These are phyloP conservation scores for Pholis gunnellus DNA, from an alignment of 2,113 vertebrate species.

Conservation along the genomic window DNA sequence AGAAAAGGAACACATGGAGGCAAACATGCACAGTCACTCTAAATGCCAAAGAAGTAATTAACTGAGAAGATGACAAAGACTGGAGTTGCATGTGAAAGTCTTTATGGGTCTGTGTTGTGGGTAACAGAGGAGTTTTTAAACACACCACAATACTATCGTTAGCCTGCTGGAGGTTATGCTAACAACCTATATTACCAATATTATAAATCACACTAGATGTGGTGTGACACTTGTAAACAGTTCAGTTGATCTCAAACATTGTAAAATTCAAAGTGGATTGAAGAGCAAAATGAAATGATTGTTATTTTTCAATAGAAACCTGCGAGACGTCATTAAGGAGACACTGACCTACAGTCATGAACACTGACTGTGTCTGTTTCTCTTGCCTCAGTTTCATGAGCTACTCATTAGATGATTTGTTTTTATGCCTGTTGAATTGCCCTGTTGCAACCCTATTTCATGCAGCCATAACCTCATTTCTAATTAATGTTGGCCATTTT, in stretches of 20 bases:
- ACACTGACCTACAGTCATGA: background rate
- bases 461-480: slow-evolving; percentile 37
- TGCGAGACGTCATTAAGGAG: background rate
- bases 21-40: background rate
- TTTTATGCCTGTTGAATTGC: slow-evolving; percentile 45
- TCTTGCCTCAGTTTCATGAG: slow-evolving; percentile 16
- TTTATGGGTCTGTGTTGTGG: too few relatives aligned
- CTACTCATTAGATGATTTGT: slow-evolving; percentile 34
- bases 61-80: background rate
- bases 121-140: too few relatives aligned
- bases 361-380: background rate
- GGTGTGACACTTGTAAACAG: background rate
- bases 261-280: background rate
- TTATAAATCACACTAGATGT: background rate
- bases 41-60: background rate
- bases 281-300: background rate
- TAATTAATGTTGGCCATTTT: slow-evolving; percentile 62
- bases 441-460: slow-evolving; percentile 29
- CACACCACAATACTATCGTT: background rate
- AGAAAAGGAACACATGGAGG: background rate
- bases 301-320: background rate
- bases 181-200: background rate
- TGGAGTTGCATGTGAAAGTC: background rate
- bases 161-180: background rate
- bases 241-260: background rate